Evolutionary conservation across 2,797 vertebrate species (phyloP), one percentile per base, ranked within the genome.

Genomic region (Podarcis siculus): DNA sequence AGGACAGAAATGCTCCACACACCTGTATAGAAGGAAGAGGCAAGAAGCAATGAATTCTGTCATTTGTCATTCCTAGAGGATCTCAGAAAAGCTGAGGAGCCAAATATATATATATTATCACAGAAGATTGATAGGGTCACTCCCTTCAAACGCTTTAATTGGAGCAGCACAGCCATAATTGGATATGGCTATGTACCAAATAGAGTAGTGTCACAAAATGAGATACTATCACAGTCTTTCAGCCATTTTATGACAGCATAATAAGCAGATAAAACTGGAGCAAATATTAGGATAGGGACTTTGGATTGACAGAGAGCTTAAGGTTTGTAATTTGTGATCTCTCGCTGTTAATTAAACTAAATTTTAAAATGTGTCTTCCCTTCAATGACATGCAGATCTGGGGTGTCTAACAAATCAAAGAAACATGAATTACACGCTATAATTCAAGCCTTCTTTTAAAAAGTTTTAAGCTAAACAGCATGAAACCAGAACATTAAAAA

Each of bases 1-100:
- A 97, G 78, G 98, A 98, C 86, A 98, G 95, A 90, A 98, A 98
- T 0, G 97, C 98, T 55, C 98, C 98, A 6, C 97, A 98, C 30
- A 98, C 97, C 98, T 98, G 42, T 10, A 58, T 0, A 61, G 19
- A 19, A 55, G n/a, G 90, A 93, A 83, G 27, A 95, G 82, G 61
- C 55, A 82, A 25, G 78, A 61, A 82, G 55, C 39, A 42, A 77
- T 27, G 39, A 25, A 58, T 10, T 79, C 7, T 39, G 27, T 71
- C 61, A 73, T 61, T 23, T 79, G 72, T 32, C 3, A 49, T 64
- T 55, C 49, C 13, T 71, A 71, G 42, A 55, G 79, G 42, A 30
- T 37, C 79, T 55, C 21, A 79, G 77, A 45, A 73, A 49, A 80
- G 25, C 83, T 76, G 55, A 69, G n/a, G n/a, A 67, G 12, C 19